Evolutionary conservation across 2,888 invertebrate genomes (phyloP).

Genomic region (Xestobium rufovillosum): DNA sequence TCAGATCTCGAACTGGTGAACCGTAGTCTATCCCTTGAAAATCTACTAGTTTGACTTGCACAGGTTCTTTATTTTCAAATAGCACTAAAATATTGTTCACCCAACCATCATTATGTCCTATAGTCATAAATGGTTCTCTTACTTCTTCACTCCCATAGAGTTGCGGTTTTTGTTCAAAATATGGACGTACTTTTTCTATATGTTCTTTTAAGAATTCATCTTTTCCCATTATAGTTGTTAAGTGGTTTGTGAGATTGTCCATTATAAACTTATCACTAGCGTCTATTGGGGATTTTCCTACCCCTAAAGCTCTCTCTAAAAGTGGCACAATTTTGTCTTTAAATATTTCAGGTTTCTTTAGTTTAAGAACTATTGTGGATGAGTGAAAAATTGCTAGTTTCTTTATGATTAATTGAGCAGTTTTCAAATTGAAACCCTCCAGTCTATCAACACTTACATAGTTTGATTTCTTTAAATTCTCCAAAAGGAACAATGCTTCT

Average conservation of each 20-base stretch:
- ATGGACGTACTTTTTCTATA: too few relatives aligned
- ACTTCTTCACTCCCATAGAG: too few relatives aligned
- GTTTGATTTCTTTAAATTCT: constrained; percentile 42
- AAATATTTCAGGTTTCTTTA: constrained; percentile 35
- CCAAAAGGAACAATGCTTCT: constrained; percentile 47
- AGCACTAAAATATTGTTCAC: constrained; percentile 21
- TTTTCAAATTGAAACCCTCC: constrained; percentile 41
- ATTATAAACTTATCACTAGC: too few relatives aligned
- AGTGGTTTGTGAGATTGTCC: too few relatives aligned
- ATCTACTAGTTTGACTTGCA: constrained; percentile 27
- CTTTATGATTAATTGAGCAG: constrained; percentile 38
- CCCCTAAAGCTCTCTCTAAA: too few relatives aligned
- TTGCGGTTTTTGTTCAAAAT: too few relatives aligned
- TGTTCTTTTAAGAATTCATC: too few relatives aligned
- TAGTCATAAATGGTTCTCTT: constrained; percentile 19
- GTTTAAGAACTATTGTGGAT: constrained; percentile 44
- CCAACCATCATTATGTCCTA: constrained; percentile 20
- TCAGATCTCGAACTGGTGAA: constrained; percentile 24
- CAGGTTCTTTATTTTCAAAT: constrained; percentile 24
- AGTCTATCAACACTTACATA: constrained; percentile 41
- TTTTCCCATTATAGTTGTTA: too few relatives aligned
- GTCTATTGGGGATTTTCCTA: too few relatives aligned
- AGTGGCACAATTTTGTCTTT: too few relatives aligned
- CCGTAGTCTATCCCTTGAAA: constrained; percentile 27
- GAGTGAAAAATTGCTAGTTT: constrained; percentile 47